phyloP scores from a whole-genome alignment of 2,888 invertebrate genomes.

The Orthonevra nobilis region DNA sequence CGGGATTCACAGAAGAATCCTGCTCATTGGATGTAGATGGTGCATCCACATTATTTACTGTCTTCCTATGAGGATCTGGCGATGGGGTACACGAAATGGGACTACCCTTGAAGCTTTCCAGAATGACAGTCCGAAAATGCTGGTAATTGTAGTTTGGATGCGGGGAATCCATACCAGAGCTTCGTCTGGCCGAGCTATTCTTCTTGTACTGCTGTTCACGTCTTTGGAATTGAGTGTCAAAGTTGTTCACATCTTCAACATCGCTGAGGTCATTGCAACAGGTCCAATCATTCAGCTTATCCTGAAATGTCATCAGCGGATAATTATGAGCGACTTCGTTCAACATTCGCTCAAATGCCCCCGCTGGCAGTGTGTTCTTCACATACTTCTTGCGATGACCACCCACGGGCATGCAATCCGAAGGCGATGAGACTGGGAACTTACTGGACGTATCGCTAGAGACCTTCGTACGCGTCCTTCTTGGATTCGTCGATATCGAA shows the following conservation, averaged over 20 bases:
- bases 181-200: slow-evolving; percentile 25
- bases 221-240: slow-evolving; percentile 74
- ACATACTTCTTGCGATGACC: slow-evolving; percentile 74
- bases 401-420: slow-evolving; percentile 72
- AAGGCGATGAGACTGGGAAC: slow-evolving; percentile 78
- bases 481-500: slow-evolving; percentile 50
- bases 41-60: slow-evolving; percentile 35
- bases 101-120: slow-evolving; percentile 66
- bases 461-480: slow-evolving; percentile 42
- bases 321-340: slow-evolving; percentile 74
- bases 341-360: slow-evolving; percentile 76
- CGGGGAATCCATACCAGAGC: slow-evolving; percentile 4
- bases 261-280: slow-evolving; percentile 75
- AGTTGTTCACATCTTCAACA: slow-evolving; percentile 77
- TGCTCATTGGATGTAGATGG: slow-evolving; percentile 69
- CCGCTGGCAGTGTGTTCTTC: slow-evolving; percentile 76
- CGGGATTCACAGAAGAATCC: background rate
- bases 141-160: slow-evolving; percentile 69
- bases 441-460: slow-evolving; percentile 77
- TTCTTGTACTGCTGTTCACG: slow-evolving; percentile 67
- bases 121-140: slow-evolving; percentile 71
- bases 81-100: slow-evolving; percentile 11
- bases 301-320: slow-evolving; percentile 75
- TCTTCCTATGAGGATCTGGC: background rate
- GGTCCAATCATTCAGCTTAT: slow-evolving; percentile 76